Evolutionary conservation across 2,113 vertebrate genomes (phyloP), one percentile per base, ranked within the genome.

Genomic region (Pterophyllum scalare): DNA sequence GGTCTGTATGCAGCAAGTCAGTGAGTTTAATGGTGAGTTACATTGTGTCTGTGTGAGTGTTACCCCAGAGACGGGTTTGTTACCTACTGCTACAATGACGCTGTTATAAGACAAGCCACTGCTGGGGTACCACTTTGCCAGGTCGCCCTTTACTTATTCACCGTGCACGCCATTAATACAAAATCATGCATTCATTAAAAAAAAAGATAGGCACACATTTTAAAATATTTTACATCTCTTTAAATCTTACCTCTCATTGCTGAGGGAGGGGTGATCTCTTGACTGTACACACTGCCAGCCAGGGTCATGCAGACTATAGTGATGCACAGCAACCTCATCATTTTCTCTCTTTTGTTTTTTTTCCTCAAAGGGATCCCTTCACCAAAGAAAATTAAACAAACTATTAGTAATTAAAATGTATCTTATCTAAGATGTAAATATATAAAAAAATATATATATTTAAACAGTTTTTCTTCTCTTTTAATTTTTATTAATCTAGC

Each of bases 291-390:
- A 84, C 93, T 96, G 93, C 95, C 96, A 94, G 96, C 96, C 96
- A 98, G 95, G 80, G 94, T 97, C 93, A 96, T 75, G 84, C 95
- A 96, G 92, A 98, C 93, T 87, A 99, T 94, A 94, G 96, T 96
- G 95, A 97, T 95, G 86, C 94, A 96, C 91, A 98, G 96, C 87
- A 98, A 94, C 90, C 78, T 95, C 89, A 91, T 97, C 98, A 99
- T 99, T 90, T 95, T 95, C 17, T 87, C 26, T 19, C 7, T 14
- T 11, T 58, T 49, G 43, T 59, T 64, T 96, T 94, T 91, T 77
- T 35, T 91, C 90, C 87, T 84, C 88, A 93, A 93, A 91, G 86
- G 89, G 90, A 94, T 94, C 94, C 95, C 91, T 93, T 95, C 88
- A 94, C 95, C 97, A 93, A 56, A 91, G 95, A 84, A 90, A 76